A percentile compares a stretch with the other conserved stretches of the same genome.
Evolutionary conservation across 1,140 invertebrate genomes (phyloP).

Genomic region (Heliconius nattereri): DNA sequence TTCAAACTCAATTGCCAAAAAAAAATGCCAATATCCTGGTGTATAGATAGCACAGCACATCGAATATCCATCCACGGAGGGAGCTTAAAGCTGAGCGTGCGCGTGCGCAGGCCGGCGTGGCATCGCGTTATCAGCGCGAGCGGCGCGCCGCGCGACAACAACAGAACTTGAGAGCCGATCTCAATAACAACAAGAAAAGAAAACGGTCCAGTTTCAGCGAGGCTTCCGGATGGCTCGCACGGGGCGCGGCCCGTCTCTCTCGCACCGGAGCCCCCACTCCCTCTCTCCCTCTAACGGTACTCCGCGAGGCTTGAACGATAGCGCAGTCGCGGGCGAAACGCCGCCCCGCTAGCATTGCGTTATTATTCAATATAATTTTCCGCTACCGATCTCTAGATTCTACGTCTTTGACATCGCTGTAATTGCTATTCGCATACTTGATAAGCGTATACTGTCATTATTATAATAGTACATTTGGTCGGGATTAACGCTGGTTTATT

Average conservation of each 20-base stretch:
- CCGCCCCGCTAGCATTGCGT: slow-evolving; percentile 52
- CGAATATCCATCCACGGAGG: slow-evolving; percentile 63
- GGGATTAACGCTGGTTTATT: slow-evolving; percentile 5
- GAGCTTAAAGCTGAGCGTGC: slow-evolving; percentile 72
- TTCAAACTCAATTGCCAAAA: slow-evolving; percentile 47
- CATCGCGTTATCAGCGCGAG: slow-evolving; percentile 78
- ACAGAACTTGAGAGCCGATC: slow-evolving; percentile 78
- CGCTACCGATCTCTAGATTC: slow-evolving; percentile 44
- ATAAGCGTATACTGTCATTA: slow-evolving; percentile 28
- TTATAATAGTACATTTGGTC: slow-evolving; percentile 19
- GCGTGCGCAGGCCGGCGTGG: slow-evolving; percentile 71
- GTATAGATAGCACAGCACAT: slow-evolving; percentile 42
- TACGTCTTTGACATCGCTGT: slow-evolving; percentile 49
- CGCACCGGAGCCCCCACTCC: slow-evolving; percentile 54
- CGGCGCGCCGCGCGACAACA: slow-evolving; percentile 77
- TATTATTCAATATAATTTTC: neutral
- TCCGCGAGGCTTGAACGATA: slow-evolving; percentile 66
- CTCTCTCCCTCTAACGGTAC: slow-evolving; percentile 75
- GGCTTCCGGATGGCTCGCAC: slow-evolving; percentile 63
- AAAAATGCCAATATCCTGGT: slow-evolving; percentile 45
- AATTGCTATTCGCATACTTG: slow-evolving; percentile 28
- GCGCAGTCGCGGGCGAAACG: slow-evolving; percentile 70
- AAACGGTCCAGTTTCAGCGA: slow-evolving; percentile 79
- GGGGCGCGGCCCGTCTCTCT: slow-evolving; percentile 62
- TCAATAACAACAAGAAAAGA: slow-evolving; percentile 81